Evolutionary conservation across 2,888 invertebrate genomes (phyloP).

Genomic region (Parelbella ahira): DNA sequence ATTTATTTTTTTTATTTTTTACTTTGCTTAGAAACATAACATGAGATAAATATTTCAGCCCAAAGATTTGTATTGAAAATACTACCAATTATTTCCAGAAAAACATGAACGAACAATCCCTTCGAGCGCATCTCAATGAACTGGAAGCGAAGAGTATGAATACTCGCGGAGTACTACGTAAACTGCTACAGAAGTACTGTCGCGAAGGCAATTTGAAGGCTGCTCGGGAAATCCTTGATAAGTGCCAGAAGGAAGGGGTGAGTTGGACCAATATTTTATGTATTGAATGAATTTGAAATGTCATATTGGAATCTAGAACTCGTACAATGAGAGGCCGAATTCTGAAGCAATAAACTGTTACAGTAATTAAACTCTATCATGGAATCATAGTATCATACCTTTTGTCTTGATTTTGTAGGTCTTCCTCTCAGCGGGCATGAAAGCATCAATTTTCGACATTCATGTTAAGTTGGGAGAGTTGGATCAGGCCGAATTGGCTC

Average conservation of each 20-base stretch:
- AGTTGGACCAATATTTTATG: no score
- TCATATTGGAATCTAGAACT: no score
- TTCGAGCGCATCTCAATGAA: conserved; percentile 83
- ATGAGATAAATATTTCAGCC: background rate
- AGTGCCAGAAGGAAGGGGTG: conserved; percentile 74
- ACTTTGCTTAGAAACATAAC: no score
- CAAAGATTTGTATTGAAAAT: no score
- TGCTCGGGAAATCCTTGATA: conserved; percentile 75
- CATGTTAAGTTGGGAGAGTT: conserved; percentile 79
- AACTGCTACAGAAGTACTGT: conserved; percentile 80
- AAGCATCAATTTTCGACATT: conserved; percentile 82
- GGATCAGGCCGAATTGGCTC: conserved; percentile 71
- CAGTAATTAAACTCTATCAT: no score
- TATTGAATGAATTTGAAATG: no score
- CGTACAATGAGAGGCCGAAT: no score
- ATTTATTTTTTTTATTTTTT: no score
- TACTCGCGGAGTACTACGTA: conserved; percentile 83
- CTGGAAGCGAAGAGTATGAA: conserved; percentile 84
- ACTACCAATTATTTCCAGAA: conserved; percentile 47
- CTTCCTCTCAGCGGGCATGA: conserved; percentile 83
- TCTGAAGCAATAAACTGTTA: no score
- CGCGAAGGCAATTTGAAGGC: conserved; percentile 75
- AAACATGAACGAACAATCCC: conserved; percentile 82
- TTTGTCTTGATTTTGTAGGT: conserved; percentile 45
- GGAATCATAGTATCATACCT: no score